phyloP scores from a whole-genome alignment of 2,888 invertebrate species.

The Mesopsocus fuscifrons region DNA sequence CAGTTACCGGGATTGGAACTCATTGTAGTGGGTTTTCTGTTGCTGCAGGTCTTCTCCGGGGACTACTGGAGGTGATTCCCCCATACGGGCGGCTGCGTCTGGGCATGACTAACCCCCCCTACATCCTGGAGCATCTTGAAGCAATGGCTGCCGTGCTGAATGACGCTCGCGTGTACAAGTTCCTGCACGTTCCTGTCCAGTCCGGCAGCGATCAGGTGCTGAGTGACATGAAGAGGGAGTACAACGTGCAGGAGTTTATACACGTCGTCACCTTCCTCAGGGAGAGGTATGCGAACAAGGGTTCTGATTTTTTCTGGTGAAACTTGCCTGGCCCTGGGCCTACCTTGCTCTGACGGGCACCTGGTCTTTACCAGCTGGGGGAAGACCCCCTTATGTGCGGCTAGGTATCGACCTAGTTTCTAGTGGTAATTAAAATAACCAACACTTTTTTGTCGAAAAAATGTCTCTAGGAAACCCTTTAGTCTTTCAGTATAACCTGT shows the following conservation, averaged over 20 bases:
- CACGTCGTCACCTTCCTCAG: constrained; percentile 68
- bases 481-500: too few species aligned
- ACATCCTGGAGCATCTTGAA: constrained; percentile 84
- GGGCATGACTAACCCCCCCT: constrained; percentile 98
- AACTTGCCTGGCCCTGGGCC: too few species aligned
- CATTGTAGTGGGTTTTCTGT: too few species aligned
- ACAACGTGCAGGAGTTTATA: constrained; percentile 74
- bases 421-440: too few species aligned
- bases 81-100: constrained; percentile 61
- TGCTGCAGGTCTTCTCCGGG: constrained; percentile 52
- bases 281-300: constrained; percentile 38
- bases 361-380: too few species aligned
- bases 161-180: constrained; percentile 83
- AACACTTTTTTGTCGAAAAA: neutral
- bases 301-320: too few species aligned
- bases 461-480: neutral
- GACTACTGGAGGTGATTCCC: constrained; percentile 60
- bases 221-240: constrained; percentile 91
- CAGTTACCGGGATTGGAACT: too few species aligned
- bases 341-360: too few species aligned
- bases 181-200: constrained; percentile 95
- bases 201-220: constrained; percentile 91
- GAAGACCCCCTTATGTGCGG: too few species aligned
- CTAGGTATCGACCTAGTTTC: too few species aligned
- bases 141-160: constrained; percentile 72